Base-by-base conservation (phyloP, 2,113 vertebrate species). In the Corapipo altera region DNA sequence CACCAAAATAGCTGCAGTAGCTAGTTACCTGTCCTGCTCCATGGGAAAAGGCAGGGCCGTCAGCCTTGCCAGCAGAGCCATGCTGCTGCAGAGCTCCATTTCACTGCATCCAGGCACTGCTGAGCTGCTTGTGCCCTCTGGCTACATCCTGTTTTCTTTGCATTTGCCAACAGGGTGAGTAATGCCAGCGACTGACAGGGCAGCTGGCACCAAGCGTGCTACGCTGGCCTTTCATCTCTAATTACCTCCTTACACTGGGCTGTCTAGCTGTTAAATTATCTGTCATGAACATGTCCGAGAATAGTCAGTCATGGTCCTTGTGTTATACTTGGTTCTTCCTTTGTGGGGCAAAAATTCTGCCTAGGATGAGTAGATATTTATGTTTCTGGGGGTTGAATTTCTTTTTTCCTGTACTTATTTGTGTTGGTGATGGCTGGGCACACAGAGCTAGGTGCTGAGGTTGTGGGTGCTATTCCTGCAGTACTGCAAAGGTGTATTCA, bases 141-240 rank as follows among this genome's bases (percentile, higher is more conserved):
- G 66, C 91, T 85, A 75, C 23, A 1, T 95, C 91, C 77, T 92
- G 93, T 94, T 97, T 96, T 81, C 77, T 81, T 88, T 89, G 77
- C 41, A 5, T 61, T 94, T 95, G 94, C 94, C 89, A 95, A 21
- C 54, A 83, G 91, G 1, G 5, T 85, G 81, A 91, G 55, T 72
- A 89, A 79, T 85, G 94, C 94, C 81, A 88, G 71, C 1, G 1
- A 92, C 91, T 95, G 91, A 75, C 66, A 44, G 71, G 70, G 81
- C 84, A 95, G 91, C 89, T 96, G 91, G 93, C 93, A 94, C 37
- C 10, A n/a, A 85, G 61, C 4, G 3, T 69, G 88, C 74, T 96
- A 66, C 2, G 6, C 74, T 85, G 89, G 74, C 89, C 94, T 93
- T 94, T 92, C 71, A 51, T 96, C 91, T 91, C 87, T 76, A 82